A percentile compares a stretch with the other conserved stretches of the same genome.
These are phyloP conservation scores for Nezara viridula DNA, from an alignment of 2,888 invertebrate genomes.

Conservation along the genomic window DNA sequence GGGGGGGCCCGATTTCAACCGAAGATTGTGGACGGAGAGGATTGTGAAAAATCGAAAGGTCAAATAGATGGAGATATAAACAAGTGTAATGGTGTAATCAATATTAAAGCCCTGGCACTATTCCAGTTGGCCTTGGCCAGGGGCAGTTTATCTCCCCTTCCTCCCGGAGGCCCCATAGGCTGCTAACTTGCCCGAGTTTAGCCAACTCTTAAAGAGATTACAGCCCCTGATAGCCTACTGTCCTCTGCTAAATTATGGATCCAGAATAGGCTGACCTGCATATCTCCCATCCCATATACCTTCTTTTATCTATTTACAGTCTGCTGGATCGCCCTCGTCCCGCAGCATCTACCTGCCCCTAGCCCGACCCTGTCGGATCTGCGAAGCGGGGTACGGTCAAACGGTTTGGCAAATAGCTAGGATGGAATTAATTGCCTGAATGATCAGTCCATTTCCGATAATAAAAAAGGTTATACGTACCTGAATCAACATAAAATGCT, in stretches of 20 bases:
- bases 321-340: neutral
- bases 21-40: neutral
- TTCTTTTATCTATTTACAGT: conserved; percentile 40
- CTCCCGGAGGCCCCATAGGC: neutral
- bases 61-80: conserved; percentile 59
- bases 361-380: neutral
- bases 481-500: neutral
- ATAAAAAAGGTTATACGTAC: neutral
- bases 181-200: conserved; percentile 47
- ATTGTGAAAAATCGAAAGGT: conserved; percentile 58
- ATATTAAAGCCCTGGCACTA: conserved; percentile 55
- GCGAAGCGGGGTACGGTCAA: neutral
- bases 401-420: neutral
- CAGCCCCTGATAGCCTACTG: conserved; percentile 46
- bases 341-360: neutral
- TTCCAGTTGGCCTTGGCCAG: conserved; percentile 57
- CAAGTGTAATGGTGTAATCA: conserved; percentile 61
- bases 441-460: neutral
- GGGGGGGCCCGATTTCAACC: neutral
- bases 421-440: neutral
- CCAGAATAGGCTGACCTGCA: conserved; percentile 34
- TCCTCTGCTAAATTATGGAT: conserved; percentile 46
- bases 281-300: conserved; percentile 33
- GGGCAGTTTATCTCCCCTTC: conserved; percentile 49
- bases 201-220: conserved; percentile 55